A percentile compares a stretch with the other conserved stretches of the same genome.
Evolutionary conservation across 2,888 invertebrate species (phyloP).

Genomic region (Plebejus anna): DNA sequence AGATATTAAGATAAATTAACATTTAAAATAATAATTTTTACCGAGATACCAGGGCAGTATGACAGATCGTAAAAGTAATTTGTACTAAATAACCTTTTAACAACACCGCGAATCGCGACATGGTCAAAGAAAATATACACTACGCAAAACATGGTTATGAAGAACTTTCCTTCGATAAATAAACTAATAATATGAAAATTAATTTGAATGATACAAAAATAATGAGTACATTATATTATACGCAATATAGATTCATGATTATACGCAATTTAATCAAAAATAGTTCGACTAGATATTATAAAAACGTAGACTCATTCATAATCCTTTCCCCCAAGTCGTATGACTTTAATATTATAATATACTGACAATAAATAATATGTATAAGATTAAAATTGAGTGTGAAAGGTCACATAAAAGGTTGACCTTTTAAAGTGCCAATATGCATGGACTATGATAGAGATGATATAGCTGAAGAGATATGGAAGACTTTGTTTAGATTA

Average conservation of each 20-base stretch:
- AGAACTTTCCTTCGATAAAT: not conserved
- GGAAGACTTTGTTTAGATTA: not conserved
- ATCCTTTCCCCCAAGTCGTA: too few relatives aligned
- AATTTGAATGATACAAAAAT: not conserved
- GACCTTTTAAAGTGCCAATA: constrained; percentile 4
- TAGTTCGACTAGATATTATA: not conserved
- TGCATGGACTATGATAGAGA: not conserved
- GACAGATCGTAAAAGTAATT: constrained; percentile 4
- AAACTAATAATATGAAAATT: too few relatives aligned
- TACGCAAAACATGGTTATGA: not conserved
- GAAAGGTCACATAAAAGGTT: not conserved
- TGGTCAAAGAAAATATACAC: too few relatives aligned
- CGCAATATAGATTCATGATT: too few relatives aligned
- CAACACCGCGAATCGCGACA: not conserved
- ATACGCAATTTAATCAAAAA: not conserved
- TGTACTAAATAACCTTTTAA: not conserved
- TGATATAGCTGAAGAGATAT: not conserved
- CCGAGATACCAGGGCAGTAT: not conserved
- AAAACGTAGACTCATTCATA: too few relatives aligned
- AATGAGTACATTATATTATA: not conserved
- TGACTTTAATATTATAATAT: not conserved
- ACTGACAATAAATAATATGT: not conserved
- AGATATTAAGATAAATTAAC: constrained; percentile 5
- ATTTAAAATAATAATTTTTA: not conserved
- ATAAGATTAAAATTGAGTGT: not conserved